phyloP scores from a whole-genome alignment of 2,888 invertebrate species.

The Liposcelis brunnea region DNA sequence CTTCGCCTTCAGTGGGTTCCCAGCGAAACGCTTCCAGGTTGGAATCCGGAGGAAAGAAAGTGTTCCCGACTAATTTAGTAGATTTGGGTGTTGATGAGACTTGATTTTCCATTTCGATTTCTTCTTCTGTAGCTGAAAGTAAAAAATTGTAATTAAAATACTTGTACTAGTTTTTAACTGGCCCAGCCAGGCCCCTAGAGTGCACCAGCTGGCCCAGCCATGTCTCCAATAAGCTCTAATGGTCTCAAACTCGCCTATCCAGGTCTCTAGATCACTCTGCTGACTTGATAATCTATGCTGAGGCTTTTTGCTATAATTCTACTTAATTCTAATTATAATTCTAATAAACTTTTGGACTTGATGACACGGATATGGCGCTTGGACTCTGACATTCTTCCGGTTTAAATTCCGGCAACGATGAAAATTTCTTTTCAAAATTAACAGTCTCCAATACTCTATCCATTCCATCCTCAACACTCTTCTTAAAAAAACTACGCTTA shows the following conservation, averaged over 20 bases:
- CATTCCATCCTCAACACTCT: slow-evolving; percentile 79
- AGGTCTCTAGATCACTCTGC: too few species aligned
- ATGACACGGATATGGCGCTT: slow-evolving; percentile 64
- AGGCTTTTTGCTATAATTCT: slow-evolving; percentile 38
- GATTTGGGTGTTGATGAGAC: slow-evolving; percentile 47
- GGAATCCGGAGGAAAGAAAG: slow-evolving; percentile 94
- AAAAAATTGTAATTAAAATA: slow-evolving; percentile 3
- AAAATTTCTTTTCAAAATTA: slow-evolving; percentile 91
- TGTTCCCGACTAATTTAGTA: slow-evolving; percentile 56
- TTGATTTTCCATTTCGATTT: slow-evolving; percentile 36
- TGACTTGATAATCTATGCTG: slow-evolving; percentile 17
- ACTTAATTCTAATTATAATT: too few species aligned
- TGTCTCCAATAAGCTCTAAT: too few species aligned
- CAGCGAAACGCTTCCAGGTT: slow-evolving; percentile 70
- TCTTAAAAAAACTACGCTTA: slow-evolving; percentile 66
- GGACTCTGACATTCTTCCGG: slow-evolving; percentile 82
- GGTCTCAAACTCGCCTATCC: too few species aligned
- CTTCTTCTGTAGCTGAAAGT: slow-evolving; percentile 39
- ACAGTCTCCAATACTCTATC: slow-evolving; percentile 89
- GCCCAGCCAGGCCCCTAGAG: too few species aligned
- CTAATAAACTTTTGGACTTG: slow-evolving; percentile 56
- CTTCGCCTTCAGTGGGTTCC: slow-evolving; percentile 38
- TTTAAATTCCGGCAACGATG: slow-evolving; percentile 87
- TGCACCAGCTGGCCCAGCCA: too few species aligned
- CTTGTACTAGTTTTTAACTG: too few species aligned